Evolutionary conservation across 2,888 invertebrate genomes (phyloP).

Genomic region (Mesochorus sp.): DNA sequence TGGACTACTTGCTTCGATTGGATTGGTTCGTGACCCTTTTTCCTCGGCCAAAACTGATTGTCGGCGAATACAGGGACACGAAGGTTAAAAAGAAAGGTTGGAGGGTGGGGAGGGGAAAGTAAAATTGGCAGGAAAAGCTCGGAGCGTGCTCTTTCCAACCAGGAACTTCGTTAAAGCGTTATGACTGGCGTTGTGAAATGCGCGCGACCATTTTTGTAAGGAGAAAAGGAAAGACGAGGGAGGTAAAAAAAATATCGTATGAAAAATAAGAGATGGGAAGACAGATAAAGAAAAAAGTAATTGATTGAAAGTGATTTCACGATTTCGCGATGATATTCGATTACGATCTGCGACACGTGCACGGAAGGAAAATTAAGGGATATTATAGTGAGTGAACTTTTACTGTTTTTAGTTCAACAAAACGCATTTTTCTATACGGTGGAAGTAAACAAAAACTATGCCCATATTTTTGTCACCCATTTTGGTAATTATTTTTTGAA

Average conservation of each 20-base stretch:
- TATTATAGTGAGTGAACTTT: slow-evolving; percentile 3
- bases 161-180: slow-evolving; percentile 57
- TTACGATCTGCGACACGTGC: slow-evolving; percentile 42
- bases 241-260: background rate
- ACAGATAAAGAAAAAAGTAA: slow-evolving; percentile 8
- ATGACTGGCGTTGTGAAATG: slow-evolving; percentile 47
- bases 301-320: slow-evolving; percentile 57
- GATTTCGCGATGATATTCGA: slow-evolving; percentile 43
- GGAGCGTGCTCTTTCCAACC: slow-evolving; percentile 29
- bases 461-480: too few species aligned
- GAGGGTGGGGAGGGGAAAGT: background rate
- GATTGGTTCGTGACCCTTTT: slow-evolving; percentile 57
- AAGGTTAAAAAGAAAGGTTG: slow-evolving; percentile 10
- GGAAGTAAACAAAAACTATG: background rate
- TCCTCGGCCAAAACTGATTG: slow-evolving; percentile 56
- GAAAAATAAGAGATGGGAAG: background rate
- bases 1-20: slow-evolving; percentile 40
- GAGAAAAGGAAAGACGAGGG: background rate
- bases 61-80: background rate
- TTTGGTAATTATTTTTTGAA: slow-evolving; percentile 17
- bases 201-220: slow-evolving; percentile 15
- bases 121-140: slow-evolving; percentile 30
- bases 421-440: slow-evolving; percentile 29
- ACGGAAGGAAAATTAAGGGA: slow-evolving; percentile 40
- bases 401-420: background rate